Evolutionary conservation across 2,113 vertebrate genomes (phyloP).

Genomic region (Cyanoderma ruficeps): DNA sequence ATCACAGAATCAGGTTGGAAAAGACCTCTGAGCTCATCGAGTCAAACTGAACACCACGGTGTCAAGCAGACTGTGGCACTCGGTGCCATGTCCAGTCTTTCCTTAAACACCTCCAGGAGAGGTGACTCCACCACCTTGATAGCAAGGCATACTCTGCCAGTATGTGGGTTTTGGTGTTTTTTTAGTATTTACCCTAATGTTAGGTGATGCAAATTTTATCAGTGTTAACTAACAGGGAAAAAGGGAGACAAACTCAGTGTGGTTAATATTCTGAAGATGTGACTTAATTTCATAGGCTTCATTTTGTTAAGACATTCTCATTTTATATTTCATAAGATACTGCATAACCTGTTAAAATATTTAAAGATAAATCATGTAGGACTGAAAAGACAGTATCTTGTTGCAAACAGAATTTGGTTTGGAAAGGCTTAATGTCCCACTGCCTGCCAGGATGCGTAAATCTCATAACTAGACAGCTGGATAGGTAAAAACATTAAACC

Average conservation of each 20-base stretch:
- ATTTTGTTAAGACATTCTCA: conserved; percentile 54
- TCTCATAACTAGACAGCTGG: conserved; percentile 64
- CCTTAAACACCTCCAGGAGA: not conserved
- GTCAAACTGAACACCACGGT: not conserved
- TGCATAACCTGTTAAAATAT: conserved; percentile 61
- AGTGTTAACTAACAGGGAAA: conserved; percentile 26
- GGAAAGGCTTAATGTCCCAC: conserved; percentile 58
- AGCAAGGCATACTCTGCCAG: not conserved
- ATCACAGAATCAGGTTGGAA: not conserved
- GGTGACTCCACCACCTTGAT: not conserved
- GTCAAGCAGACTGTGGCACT: not conserved
- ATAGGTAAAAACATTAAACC: conserved; percentile 69
- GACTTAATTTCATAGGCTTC: conserved; percentile 66
- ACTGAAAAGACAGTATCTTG: conserved; percentile 66
- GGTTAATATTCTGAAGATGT: conserved; percentile 64
- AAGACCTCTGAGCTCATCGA: not conserved
- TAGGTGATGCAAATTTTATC: conserved; percentile 53
- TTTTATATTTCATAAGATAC: conserved; percentile 71
- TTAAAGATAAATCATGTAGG: conserved; percentile 72
- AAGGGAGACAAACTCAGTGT: not conserved
- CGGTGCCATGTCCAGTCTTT: not conserved
- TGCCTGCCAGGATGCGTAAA: conserved; percentile 59
- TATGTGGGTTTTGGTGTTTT: not conserved
- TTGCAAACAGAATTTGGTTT: conserved; percentile 65
- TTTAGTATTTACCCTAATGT: conserved; percentile 42